Base-by-base conservation (phyloP, 2,797 vertebrate genomes). In the Graptemys geographica region DNA sequence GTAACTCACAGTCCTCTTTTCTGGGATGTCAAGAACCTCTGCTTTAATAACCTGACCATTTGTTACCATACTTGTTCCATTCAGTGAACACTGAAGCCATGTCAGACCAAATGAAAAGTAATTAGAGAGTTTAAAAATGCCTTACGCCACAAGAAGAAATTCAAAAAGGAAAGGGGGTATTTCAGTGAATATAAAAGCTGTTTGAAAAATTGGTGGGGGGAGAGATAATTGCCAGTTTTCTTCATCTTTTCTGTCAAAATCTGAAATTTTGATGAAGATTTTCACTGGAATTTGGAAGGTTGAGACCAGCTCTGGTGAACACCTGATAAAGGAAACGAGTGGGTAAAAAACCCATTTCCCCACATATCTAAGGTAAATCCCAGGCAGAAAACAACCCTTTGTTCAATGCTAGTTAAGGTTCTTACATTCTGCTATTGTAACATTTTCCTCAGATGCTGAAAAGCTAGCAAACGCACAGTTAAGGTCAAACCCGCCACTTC, bases 401-500 rank as follows among this genome's bases (percentile, higher is more conserved):
- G 18, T 55, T 89, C 93, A 69, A 76, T 2, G 5, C 33, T 78
- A 47, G 56, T 79, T 89, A n/a, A 92, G 89, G 78, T 85, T 72
- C 62, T 52, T 87, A 84, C 94, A 4, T 96, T 95, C 92, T 47
- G 51, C 91, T 79, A n/a, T 85, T 88, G 93, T 89, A 96, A 95
- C 83, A 89, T 95, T 97, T 95, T 94, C 81, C 92, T 95, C 93
- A 97, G 94, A 97, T 91, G 93, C 76, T 91, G 92, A 78, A 78
- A 72, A 91, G 84, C 53, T 85, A 53, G 47, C 53, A 92, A 78
- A 78, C 28, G 28, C 41, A 47, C 27, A 31, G 25, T 78, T 31
- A 78, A 90, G 96, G 95, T 97, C 96, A 97, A 92, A 80, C 95
- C 88, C 88, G 96, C 89, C 83, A 84, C 83, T 96, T 97, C 94